Base-by-base conservation (phyloP, 2,113 vertebrate genomes). In the Hydrochoerus hydrochaeris region DNA sequence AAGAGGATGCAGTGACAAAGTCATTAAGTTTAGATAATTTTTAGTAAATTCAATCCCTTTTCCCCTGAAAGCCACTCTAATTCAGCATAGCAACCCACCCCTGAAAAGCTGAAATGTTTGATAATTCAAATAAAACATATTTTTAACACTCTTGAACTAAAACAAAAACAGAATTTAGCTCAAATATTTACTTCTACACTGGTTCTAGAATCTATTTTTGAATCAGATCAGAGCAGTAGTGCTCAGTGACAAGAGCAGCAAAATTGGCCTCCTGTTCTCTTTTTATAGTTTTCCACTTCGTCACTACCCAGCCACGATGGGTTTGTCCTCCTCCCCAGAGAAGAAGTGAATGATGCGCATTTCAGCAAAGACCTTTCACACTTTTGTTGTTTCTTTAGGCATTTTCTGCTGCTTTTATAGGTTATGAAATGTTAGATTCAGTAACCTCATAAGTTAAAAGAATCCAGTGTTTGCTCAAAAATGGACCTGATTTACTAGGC, bases 401-500 rank as follows among this genome's bases (percentile, higher is more conserved):
- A 94, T 65, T 92, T 96, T 71, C 90, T 94, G 63, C 52, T 28
- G 20, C 35, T 94, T 93, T 95, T 67, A 82, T 62, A 83, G 16
- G 63, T 90, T 93, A 44, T 44, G 85, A 32, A 85, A 77, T 63
- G 88, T 67, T 92, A 75, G 38, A 96, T 58, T 86, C 81, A 85
- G 30, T 57, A 94, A 60, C 14, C 73, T n/a, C 46, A 60, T 24
- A 62, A 65, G 57, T 90, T 77, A 89, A 90, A 35, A 63, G 28
- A 94, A 85, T 78, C 26, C 57, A 26, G 38, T 80, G 24, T 88
- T 95, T 96, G 35, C 73, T 92, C 85, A 91, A 52, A 94, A 92
- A 17, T 85, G 38, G 41, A 67, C 71, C n/a, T 88, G 92, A 98
- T 95, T 96, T 96, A 82, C 75, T 77, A 91, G 73, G 46, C 65